These are phyloP conservation scores for Lysandra bellargus DNA, from an alignment of 2,888 invertebrate species.

Conservation along the genomic window DNA sequence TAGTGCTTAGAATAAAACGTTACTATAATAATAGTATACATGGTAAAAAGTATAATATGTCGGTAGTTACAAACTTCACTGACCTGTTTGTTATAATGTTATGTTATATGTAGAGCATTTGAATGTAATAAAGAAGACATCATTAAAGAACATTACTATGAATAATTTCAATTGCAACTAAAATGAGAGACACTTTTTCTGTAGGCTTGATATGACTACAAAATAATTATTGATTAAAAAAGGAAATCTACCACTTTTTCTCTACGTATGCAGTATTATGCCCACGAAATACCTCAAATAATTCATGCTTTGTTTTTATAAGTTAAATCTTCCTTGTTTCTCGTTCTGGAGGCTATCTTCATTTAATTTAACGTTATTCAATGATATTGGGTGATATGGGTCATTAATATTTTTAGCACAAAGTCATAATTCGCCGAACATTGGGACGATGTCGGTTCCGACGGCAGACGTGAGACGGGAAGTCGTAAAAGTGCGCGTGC, in stretches of 20 bases:
- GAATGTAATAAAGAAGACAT: no score
- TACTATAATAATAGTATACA: not conserved
- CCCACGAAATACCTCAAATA: no score
- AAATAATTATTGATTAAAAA: no score
- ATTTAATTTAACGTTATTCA: not conserved
- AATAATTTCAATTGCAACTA: no score
- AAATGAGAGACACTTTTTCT: no score
- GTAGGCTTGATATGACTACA: no score
- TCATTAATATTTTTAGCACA: slow-evolving; percentile 56
- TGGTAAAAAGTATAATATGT: not conserved
- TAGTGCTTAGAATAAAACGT: not conserved
- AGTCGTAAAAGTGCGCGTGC: slow-evolving; percentile 58
- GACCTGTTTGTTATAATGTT: not conserved
- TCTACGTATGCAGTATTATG: no score
- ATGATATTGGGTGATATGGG: not conserved
- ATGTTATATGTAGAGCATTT: no score
- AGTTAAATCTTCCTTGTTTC: no score
- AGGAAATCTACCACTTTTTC: no score
- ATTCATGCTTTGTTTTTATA: no score
- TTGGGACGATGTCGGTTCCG: slow-evolving; percentile 62
- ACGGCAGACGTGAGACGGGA: slow-evolving; percentile 57
- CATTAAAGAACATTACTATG: no score
- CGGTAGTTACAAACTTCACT: not conserved
- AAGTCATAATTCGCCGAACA: slow-evolving; percentile 54
- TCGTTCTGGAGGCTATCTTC: not conserved